These are phyloP conservation scores for Corella eumyota DNA, from an alignment of 23 tunicate species.

Conservation along the genomic window DNA sequence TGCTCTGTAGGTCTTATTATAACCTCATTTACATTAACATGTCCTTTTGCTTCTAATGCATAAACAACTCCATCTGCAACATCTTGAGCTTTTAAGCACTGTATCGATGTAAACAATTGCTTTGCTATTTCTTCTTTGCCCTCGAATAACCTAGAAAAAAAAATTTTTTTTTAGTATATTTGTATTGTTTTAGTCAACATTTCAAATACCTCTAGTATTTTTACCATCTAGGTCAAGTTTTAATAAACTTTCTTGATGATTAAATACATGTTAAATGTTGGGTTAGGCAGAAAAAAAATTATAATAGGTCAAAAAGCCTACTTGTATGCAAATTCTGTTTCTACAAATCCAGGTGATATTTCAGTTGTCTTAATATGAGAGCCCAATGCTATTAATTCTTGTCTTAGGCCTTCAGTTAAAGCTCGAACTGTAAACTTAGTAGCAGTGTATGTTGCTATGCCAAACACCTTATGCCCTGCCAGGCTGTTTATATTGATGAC, in stretches of 20 bases:
- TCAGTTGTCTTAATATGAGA: slow-evolving; percentile 33
- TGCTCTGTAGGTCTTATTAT: slow-evolving; percentile 33
- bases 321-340: slow-evolving; percentile 30
- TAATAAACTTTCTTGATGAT: no score
- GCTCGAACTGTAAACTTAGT: slow-evolving; percentile 62
- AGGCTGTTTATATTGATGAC: slow-evolving; percentile 76
- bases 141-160: no score
- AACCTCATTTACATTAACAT: slow-evolving; percentile 24
- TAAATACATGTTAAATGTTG: no score
- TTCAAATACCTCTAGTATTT: no score
- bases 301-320: background rate
- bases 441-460: slow-evolving; percentile 20
- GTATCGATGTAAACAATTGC: background rate
- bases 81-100: slow-evolving; percentile 18
- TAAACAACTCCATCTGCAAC: slow-evolving; percentile 26
- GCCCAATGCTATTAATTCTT: slow-evolving; percentile 14
- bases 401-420: slow-evolving; percentile 32
- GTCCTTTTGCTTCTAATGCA: slow-evolving; percentile 11
- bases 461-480: slow-evolving; percentile 50
- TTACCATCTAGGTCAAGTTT: no score
- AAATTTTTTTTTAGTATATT: no score
- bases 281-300: no score
- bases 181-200: no score
- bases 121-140: slow-evolving; percentile 10
- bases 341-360: slow-evolving; percentile 54